Percentiles rank a stretch among this genome's conserved stretches.
phyloP scores from a whole-genome alignment of 2,797 vertebrate genomes.

The Enteromius viviparus region DNA sequence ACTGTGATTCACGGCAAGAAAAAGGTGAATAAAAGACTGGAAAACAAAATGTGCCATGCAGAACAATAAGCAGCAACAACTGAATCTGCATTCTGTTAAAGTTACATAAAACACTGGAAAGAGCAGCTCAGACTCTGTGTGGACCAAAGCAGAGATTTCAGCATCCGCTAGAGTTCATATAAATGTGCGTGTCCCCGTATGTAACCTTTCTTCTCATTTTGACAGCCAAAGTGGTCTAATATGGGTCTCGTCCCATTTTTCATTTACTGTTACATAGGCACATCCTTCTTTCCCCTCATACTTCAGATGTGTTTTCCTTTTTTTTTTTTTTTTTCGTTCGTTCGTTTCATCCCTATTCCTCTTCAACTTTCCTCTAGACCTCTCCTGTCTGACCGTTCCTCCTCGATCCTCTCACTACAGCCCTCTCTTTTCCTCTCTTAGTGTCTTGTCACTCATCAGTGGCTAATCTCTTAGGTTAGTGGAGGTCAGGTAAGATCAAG shows the following conservation, averaged over 20 bases:
- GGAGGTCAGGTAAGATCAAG: slow-evolving; percentile 75
- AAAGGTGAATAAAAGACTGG: slow-evolving; percentile 61
- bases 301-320: background rate
- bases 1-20: slow-evolving; percentile 63
- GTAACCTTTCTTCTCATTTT: background rate
- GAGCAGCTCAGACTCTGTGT: slow-evolving; percentile 21
- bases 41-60: slow-evolving; percentile 66
- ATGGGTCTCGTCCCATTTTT: background rate
- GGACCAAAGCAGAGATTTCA: background rate
- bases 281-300: background rate
- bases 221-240: background rate
- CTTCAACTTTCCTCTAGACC: background rate
- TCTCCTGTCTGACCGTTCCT: background rate
- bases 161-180: background rate
- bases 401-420: background rate
- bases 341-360: slow-evolving; percentile 6
- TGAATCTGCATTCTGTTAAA: slow-evolving; percentile 60
- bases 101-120: slow-evolving; percentile 55
- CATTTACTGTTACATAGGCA: background rate
- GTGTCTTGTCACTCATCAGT: slow-evolving; percentile 70
- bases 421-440: slow-evolving; percentile 52
- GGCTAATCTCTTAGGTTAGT: slow-evolving; percentile 74
- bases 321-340: background rate
- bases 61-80: slow-evolving; percentile 65
- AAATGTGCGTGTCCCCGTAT: background rate